Conservation (phyloP, 53 echinoderm and acorn worm genomes). For the Temnopleurus reevesii region DNA sequence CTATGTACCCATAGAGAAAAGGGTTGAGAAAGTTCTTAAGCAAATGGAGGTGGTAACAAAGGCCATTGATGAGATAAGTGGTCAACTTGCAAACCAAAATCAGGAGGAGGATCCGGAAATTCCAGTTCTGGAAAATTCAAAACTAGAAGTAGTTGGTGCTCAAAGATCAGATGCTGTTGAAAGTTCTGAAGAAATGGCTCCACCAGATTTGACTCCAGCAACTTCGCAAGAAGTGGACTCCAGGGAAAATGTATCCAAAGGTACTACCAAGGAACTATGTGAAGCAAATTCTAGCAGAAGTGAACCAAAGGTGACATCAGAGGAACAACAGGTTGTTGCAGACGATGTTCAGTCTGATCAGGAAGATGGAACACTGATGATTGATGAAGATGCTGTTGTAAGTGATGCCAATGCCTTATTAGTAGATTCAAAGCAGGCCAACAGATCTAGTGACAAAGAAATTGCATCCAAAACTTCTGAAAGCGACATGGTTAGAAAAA, state of each 20-base stretch:
- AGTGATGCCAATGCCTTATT: background rate
- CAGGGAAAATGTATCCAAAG: background rate
- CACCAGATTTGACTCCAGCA: background rate
- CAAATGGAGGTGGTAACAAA: slow-evolving; percentile 26
- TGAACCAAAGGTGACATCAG: background rate
- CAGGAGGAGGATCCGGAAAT: background rate
- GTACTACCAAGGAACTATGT: background rate
- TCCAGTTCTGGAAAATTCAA: background rate
- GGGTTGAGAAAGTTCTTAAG: background rate
- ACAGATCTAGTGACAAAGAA: background rate
- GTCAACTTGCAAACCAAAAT: background rate
- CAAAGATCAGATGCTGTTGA: background rate
- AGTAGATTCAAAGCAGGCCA: background rate
- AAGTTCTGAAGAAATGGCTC: too few species aligned
- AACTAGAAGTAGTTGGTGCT: background rate
- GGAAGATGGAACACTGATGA: slow-evolving; percentile 38
- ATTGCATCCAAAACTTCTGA: background rate
- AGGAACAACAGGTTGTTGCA: background rate
- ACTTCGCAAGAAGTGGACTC: background rate
- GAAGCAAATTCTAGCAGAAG: background rate
- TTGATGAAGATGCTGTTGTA: slow-evolving; percentile 4
- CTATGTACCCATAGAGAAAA: background rate
- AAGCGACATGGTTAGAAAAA: background rate
- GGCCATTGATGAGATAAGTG: background rate
- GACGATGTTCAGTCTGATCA: background rate